A percentile compares a stretch with the other conserved stretches of the same genome.
Conservation (phyloP, 2,888 invertebrate genomes). For the Eretmocerus hayati region DNA sequence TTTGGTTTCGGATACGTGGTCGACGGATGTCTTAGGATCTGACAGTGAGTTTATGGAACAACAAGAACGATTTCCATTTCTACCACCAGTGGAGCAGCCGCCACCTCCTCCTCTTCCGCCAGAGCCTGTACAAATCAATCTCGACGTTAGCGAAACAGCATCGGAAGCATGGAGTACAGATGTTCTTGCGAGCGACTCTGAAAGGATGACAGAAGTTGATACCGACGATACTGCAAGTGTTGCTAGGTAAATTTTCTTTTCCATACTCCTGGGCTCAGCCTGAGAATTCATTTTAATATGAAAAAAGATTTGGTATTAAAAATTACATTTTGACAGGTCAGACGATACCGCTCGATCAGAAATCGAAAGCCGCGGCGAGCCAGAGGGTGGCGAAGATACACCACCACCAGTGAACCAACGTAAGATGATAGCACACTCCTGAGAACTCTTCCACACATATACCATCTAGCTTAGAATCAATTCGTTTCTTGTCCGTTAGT, state of each 20-base stretch:
- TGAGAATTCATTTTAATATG: background rate
- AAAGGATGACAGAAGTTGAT: constrained; percentile 80
- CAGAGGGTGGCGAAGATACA: constrained; percentile 47
- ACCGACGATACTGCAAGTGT: constrained; percentile 62
- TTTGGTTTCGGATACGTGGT: constrained; percentile 97
- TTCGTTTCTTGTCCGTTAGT: no score
- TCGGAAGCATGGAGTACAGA: constrained; percentile 99
- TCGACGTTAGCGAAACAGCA: constrained; percentile 84
- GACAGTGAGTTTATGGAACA: constrained; percentile 92
- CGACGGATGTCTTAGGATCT: constrained; percentile 93
- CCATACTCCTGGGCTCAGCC: no score
- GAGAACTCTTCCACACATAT: no score
- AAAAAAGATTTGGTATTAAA: background rate
- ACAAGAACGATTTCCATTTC: constrained; percentile 49
- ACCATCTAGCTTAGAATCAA: no score
- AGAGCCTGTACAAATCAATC: constrained; percentile 46
- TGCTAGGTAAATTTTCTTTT: constrained; percentile 45
- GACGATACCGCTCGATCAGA: constrained; percentile 67
- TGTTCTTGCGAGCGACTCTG: constrained; percentile 87
- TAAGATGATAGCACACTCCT: no score
- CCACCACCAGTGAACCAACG: constrained; percentile 37
- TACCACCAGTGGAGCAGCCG: constrained; percentile 29
- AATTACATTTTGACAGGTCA: no score
- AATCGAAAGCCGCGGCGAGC: constrained; percentile 47
- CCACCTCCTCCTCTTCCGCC: constrained; percentile 27